Conservation (phyloP, 2,888 invertebrate species). For the Drosophila gaucha region DNA sequence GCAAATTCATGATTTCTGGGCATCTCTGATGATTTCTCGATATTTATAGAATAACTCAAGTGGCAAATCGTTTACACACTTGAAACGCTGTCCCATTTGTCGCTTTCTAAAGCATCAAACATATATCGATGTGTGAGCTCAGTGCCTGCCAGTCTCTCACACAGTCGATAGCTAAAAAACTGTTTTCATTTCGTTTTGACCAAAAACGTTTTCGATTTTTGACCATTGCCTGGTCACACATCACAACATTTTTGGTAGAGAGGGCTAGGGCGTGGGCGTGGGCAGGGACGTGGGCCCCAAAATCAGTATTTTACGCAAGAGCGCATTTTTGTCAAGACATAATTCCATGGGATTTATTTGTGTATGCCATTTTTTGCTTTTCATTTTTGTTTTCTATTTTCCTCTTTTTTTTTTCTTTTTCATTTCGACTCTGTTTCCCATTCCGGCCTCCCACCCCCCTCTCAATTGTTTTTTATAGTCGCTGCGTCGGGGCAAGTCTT, state of each 20-base stretch:
- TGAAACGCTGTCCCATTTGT: conserved; percentile 75
- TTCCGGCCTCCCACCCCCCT: conserved; percentile 10
- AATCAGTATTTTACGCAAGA: conserved; percentile 81
- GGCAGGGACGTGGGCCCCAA: conserved; percentile 34
- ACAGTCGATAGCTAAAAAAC: conserved; percentile 58
- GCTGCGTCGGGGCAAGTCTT: conserved; percentile 22
- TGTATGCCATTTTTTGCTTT: conserved; percentile 60
- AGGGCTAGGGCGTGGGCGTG: not conserved
- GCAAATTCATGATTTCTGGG: conserved; percentile 46
- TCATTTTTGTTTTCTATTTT: conserved; percentile 11
- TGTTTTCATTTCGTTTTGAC: conserved; percentile 59
- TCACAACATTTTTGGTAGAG: conserved; percentile 34
- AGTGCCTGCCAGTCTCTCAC: not conserved
- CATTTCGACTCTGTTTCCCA: conserved; percentile 50
- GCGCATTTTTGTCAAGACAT: conserved; percentile 79
- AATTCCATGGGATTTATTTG: conserved; percentile 81
- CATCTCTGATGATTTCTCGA: conserved; percentile 71
- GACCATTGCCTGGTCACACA: conserved; percentile 70
- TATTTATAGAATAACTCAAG: conserved; percentile 82
- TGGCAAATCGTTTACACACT: conserved; percentile 83
- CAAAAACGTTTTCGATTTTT: conserved; percentile 70
- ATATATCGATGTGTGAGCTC: conserved; percentile 40
- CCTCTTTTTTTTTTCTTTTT: conserved; percentile 19
- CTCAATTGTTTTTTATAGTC: conserved; percentile 66
- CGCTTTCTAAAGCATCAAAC: conserved; percentile 62